Base-by-base conservation (phyloP, 2,888 invertebrate species). In the Netelia melanura region DNA sequence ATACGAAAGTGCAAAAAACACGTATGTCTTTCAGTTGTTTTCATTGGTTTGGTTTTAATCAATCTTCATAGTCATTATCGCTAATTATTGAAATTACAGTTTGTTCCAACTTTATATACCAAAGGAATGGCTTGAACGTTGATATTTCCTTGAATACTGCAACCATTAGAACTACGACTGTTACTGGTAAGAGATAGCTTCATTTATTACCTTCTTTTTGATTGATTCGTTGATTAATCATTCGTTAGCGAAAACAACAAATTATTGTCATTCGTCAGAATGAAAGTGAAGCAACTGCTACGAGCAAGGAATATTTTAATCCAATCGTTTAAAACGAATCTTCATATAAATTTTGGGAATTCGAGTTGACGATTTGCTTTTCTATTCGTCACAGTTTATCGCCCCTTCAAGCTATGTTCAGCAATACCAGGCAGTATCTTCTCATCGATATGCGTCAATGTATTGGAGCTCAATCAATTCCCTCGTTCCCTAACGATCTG, bases 31-130 rank as follows among this genome's bases (percentile, higher is more conserved):
- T 17, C 6, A 58, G 9, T 17, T 21, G 9, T 58, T 23, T 10
- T 6, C 44, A 48, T 21, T 30, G 9, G n/a, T 10, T 25, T 25
- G 1, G 54, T 5, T 65, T 64, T 54, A 14, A 1, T 11, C 10
- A 8, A 10, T 54, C 17, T 0, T 17, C 17, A 54, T 48, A 11
- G 43, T 54, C 43, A 71, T 74, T 44, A 58, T 17, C 23, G 6
- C 8, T 21, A 9, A 58, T 21, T 58, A 9, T 67, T 43, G 0
- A n/a, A 11, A 52, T 80, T 86, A 6, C 78, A 93, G 93, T 93
- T 38, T 93, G 93, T 65, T 89, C 91, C 2, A 91, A 92, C 71
- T 90, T 92, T 48, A 86, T 75, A n/a, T 91, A 92, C 70, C 89
- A 90, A 74, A 77, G 75, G 3, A 90, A 89, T 65, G 91, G 90